These are phyloP conservation scores for Aporrectodea caliginosa DNA, from an alignment of 1,140 invertebrate species.

Conservation along the genomic window DNA sequence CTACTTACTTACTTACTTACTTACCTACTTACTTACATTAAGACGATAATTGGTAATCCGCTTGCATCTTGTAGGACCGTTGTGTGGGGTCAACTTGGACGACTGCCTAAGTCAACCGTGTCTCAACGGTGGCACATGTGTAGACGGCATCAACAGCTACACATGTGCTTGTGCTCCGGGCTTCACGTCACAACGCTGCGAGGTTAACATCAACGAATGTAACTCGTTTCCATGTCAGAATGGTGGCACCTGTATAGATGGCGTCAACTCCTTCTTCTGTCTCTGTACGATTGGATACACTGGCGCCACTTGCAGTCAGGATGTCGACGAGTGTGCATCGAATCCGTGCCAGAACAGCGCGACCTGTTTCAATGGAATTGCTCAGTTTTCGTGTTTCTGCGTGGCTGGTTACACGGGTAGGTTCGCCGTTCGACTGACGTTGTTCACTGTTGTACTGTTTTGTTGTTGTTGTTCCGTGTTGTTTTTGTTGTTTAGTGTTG, in stretches of 20 bases:
- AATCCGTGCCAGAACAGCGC: conserved; percentile 82
- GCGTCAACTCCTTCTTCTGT: conserved; percentile 33
- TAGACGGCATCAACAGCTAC: conserved; percentile 17
- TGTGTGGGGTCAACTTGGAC: conserved; percentile 64
- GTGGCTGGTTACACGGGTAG: conserved; percentile 57
- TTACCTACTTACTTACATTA: too few relatives aligned
- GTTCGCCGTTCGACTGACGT: too few relatives aligned
- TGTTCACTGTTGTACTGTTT: too few relatives aligned
- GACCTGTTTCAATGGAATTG: conserved; percentile 72
- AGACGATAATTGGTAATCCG: not conserved
- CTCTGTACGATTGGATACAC: conserved; percentile 37
- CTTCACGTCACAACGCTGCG: conserved; percentile 28
- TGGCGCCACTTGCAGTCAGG: conserved; percentile 39
- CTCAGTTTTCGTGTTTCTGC: conserved; percentile 66
- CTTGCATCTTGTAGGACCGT: not conserved
- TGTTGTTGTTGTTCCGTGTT: too few relatives aligned
- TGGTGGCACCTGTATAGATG: conserved; percentile 40
- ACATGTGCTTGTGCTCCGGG: conserved; percentile 30
- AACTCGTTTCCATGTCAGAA: conserved; percentile 37
- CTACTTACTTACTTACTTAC: too few relatives aligned
- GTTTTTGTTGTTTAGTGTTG: too few relatives aligned
- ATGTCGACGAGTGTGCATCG: conserved; percentile 72
- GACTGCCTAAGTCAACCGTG: conserved; percentile 23
- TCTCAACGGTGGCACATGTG: conserved; percentile 27
- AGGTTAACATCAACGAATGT: conserved; percentile 41